phyloP scores from a whole-genome alignment of 1,140 invertebrate genomes.

The Lucilia cuprina region DNA sequence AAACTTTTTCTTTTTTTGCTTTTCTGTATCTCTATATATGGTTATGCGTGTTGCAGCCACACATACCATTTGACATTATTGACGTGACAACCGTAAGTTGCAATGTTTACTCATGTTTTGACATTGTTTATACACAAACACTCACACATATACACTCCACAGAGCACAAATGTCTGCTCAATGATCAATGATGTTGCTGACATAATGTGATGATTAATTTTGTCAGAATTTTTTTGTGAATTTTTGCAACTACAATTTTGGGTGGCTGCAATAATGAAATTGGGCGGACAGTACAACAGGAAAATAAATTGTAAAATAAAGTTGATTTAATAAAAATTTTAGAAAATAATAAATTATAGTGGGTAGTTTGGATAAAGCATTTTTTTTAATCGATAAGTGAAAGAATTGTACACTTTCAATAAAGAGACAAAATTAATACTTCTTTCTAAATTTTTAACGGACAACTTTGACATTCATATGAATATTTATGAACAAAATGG shows the following conservation, averaged over 20 bases:
- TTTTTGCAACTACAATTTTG: neutral
- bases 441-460: no score
- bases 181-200: neutral
- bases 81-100: slow-evolving; percentile 24
- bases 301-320: no score
- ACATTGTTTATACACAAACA: neutral
- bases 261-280: neutral
- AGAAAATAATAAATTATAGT: no score
- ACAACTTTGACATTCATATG: no score
- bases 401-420: no score
- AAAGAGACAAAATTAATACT: no score
- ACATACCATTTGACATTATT: slow-evolving; percentile 28
- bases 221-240: neutral
- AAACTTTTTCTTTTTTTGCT: neutral
- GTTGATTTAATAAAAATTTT: no score
- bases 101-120: slow-evolving; percentile 14
- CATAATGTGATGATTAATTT: neutral
- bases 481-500: no score
- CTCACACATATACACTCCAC: neutral
- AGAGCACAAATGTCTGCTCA: neutral
- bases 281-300: neutral
- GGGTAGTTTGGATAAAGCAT: no score
- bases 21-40: neutral
- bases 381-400: no score
- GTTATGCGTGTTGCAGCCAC: slow-evolving; percentile 14